Evolutionary conservation across 2,797 vertebrate genomes (phyloP), one percentile per base, ranked within the genome.

Genomic region (Ispidina picta): DNA sequence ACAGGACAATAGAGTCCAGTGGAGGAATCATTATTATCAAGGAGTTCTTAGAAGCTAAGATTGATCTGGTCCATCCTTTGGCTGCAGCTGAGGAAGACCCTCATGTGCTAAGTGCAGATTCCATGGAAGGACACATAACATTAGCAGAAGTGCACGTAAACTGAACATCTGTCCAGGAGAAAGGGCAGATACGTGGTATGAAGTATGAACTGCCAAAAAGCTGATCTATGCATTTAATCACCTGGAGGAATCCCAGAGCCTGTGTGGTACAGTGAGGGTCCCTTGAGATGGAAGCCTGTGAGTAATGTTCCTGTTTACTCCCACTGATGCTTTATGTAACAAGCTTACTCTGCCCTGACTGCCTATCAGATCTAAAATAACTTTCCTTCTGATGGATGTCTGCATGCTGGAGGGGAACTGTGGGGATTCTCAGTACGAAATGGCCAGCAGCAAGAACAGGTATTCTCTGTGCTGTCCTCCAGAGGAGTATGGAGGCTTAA

Each of bases 241-340:
- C 49, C 68, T 0, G 0, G 71, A 86, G 86, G 75, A 65, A 68
- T 68, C 78, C 88, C 86, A 71, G 86, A 84, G 33, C 64, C 62
- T 52, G 33, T 63, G 94, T 76, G 81, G 65, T 46, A 49, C 44
- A 13, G 41, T 6, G 80, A 82, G 77, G 81, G 75, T 58, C 81
- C 33, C 69, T 87, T 0, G 17, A 80, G 88, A 70, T 64, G 71
- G 90, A 79, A 89, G 88, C 49, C 88, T 66, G 1, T 51, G 68
- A 91, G 77, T 68, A 70, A 88, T 64, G 72, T 83, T 94, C 72
- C 78, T 84, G 58, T 86, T 88, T 77, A 87, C 78, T 92, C 93
- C 93, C 83, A 92, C 90, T 78, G 88, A 28, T 54, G 75, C 88
- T 92, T 94, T 94, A 94, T 84, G 95, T 91, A 93, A 94, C 86